Conservation (phyloP, 2,888 invertebrate species). For the Andrena trimmerana region DNA sequence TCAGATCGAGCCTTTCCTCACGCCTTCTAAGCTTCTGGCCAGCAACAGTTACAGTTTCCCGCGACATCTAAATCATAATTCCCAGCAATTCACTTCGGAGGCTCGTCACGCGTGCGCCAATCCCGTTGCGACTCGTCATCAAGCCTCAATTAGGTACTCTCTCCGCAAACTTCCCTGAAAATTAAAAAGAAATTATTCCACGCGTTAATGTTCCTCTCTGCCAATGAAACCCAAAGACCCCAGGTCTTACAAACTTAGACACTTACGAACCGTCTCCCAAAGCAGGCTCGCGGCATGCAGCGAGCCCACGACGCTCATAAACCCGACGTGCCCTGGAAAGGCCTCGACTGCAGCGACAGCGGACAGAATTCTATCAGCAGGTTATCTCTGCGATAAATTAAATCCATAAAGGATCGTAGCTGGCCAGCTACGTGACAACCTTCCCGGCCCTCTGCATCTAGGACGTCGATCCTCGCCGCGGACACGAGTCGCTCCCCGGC, state of each 20-base stretch:
- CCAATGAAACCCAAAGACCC: no score
- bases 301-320: no score
- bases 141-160: not conserved
- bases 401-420: conserved; percentile 23
- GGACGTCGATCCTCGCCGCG: conserved; percentile 18
- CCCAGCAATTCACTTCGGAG: conserved; percentile 8
- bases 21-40: not conserved
- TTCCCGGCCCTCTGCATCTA: conserved; percentile 38
- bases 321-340: no score
- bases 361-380: no score
- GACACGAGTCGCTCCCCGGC: conserved; percentile 18
- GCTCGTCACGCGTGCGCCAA: not conserved
- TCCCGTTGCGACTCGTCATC: not conserved
- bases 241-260: no score
- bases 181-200: not conserved
- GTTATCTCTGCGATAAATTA: conserved; percentile 26
- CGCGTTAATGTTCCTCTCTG: no score
- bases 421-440: conserved; percentile 28
- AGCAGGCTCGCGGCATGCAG: no score
- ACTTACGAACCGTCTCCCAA: no score
- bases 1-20: not conserved
- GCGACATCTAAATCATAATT: no score
- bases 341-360: no score
- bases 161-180: not conserved
- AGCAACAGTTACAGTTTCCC: not conserved